phyloP scores from a whole-genome alignment of 2,113 vertebrate species.

The Burhinus oedicnemus region DNA sequence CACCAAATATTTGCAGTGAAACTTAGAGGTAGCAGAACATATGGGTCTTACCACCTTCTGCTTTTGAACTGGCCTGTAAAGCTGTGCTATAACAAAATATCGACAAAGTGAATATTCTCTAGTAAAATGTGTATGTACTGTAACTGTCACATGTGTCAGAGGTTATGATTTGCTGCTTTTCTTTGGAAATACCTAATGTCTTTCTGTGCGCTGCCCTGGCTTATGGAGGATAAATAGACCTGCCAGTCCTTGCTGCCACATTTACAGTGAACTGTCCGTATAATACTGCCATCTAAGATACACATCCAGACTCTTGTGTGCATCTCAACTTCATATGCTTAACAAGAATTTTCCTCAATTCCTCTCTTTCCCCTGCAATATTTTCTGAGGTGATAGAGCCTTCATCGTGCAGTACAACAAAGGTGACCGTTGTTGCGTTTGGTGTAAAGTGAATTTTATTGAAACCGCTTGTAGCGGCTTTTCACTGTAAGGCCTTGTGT shows the following conservation, averaged over 20 bases:
- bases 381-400: neutral
- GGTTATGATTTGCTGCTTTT: neutral
- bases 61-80: neutral
- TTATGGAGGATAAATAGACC: neutral
- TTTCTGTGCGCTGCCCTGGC: neutral
- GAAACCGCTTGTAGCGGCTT: neutral
- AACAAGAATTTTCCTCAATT: neutral
- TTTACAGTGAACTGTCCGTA: neutral
- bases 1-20: conserved; percentile 14
- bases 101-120: neutral
- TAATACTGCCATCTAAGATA: neutral
- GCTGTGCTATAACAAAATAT: neutral
- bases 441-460: neutral
- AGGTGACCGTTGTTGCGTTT: neutral
- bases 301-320: neutral
- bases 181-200: neutral
- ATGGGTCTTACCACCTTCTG: neutral
- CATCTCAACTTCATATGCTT: neutral
- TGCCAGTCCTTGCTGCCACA: neutral
- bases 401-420: fast-evolving
- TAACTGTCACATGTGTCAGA: fast-evolving
- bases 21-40: neutral
- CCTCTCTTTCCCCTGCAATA: neutral
- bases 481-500: neutral
- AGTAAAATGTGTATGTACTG: neutral